These are phyloP conservation scores for Drosophila triauraria DNA, from an alignment of 1,140 invertebrate species.

Conservation along the genomic window DNA sequence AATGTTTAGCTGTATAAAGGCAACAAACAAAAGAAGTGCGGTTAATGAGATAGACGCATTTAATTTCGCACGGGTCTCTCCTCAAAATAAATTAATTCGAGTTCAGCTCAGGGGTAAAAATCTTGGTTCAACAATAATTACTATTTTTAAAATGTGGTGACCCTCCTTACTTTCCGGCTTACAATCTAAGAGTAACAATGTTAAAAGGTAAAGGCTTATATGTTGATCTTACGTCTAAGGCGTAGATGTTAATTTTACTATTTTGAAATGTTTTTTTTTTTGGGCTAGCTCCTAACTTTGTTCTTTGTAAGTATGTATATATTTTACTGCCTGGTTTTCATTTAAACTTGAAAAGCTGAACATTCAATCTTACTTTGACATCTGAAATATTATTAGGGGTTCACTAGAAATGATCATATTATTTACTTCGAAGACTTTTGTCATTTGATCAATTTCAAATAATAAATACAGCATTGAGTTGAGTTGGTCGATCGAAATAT, in stretches of 20 bases:
- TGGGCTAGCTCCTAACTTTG: conserved; percentile 58
- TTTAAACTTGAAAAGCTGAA: conserved; percentile 50
- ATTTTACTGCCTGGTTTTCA: conserved; percentile 13
- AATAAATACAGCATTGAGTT: conserved; percentile 21
- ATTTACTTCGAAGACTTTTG: conserved; percentile 23
- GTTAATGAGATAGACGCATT: conserved; percentile 4
- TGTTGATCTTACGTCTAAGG: conserved; percentile 33
- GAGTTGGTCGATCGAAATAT: conserved; percentile 47
- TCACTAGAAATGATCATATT: conserved; percentile 7
- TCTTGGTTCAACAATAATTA: conserved; percentile 44
- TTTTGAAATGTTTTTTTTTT: conserved; percentile 46
- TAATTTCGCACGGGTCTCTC: neutral
- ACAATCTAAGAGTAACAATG: conserved; percentile 48
- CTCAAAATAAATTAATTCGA: conserved; percentile 20
- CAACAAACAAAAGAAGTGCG: conserved; percentile 24
- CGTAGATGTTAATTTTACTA: conserved; percentile 55
- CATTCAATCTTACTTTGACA: conserved; percentile 15
- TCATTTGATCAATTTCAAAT: conserved; percentile 22
- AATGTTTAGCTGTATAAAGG: conserved; percentile 26
- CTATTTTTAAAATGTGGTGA: conserved; percentile 21
- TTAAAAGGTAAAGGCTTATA: conserved; percentile 37
- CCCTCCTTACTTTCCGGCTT: conserved; percentile 13
- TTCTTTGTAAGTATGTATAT: conserved; percentile 29
- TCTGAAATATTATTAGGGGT: conserved; percentile 14
- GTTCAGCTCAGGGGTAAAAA: conserved; percentile 23